Base-by-base conservation (phyloP, 2,113 vertebrate species). In the Dipodomys ordii region DNA sequence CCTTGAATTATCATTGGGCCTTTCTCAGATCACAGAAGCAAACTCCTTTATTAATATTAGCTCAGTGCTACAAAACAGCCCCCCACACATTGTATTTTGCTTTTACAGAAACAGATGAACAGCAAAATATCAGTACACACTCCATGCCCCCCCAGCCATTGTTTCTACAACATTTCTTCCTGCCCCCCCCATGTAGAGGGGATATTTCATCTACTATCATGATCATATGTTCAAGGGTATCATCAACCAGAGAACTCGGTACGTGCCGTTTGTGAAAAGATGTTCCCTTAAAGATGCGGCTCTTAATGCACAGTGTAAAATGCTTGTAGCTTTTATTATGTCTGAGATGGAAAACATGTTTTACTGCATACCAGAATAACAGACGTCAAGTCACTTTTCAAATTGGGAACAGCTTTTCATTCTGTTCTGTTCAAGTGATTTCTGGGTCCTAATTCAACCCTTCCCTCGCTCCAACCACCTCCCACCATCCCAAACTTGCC, bases 331-430 rank as follows among this genome's bases (percentile, higher is more conserved):
- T 97, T 96, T 97, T 97, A 97, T 97, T 95, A 96, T 95, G 96
- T 95, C 90, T 92, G 94, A 96, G 97, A 97, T 97, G 96, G 94
- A 95, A 96, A 97, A 94, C 96, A 97, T 96, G 94, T 97, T 97
- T 95, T 83, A 96, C 94, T 92, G 92, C 96, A 97, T 97, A 96
- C 95, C 96, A 97, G 76, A 97, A 95, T 90, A 90, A 94, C 95
- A 95, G 96, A 97, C 97, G 97, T 97, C 97, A 96, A 95, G 95
- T 94, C 83, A 88, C 87, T 97, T 93, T 96, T 94, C 94, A 97
- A 97, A 97, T 97, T 97, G 88, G 85, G 97, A 97, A 95, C 97
- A 97, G 97, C 97, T 97, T 97, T 97, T 94, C 91, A 92, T 97
- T 94, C 96, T 91, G 80, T 88, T 96, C 92, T 96, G 82, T 88